Conservation (phyloP, 2,113 vertebrate genomes). For the Ochotona curzoniae region DNA sequence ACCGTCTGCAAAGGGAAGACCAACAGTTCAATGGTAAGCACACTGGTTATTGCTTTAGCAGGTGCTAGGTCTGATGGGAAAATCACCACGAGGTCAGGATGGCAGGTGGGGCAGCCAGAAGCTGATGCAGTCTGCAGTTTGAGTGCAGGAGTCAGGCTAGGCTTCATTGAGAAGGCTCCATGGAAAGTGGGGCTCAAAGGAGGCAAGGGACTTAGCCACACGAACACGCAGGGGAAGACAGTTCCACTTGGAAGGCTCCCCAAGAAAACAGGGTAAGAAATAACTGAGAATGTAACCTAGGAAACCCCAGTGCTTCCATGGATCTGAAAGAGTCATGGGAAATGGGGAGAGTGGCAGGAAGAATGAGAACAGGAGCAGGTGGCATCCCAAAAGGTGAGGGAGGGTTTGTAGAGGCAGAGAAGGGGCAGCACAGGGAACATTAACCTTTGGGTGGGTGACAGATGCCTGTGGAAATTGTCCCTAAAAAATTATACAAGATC, state of each 20-base stretch:
- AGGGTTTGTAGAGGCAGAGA: neutral
- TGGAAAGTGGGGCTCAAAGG: neutral
- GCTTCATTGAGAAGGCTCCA: neutral
- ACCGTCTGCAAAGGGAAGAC: neutral
- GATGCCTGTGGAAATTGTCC: neutral
- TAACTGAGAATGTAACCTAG: neutral
- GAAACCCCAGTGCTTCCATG: neutral
- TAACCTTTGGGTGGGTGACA: neutral
- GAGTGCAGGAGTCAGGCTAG: neutral
- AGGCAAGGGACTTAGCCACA: neutral
- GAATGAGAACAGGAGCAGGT: neutral
- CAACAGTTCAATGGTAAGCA: neutral
- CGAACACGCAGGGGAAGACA: neutral
- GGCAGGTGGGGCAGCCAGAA: neutral
- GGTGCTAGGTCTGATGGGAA: neutral
- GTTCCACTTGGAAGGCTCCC: neutral
- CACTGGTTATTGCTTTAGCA: constrained; percentile 9
- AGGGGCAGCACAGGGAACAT: neutral
- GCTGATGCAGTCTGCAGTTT: neutral
- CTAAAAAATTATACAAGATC: neutral
- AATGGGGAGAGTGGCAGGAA: neutral
- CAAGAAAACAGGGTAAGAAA: neutral
- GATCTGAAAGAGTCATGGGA: neutral
- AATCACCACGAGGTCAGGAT: neutral
- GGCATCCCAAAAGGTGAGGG: neutral